A percentile compares a stretch with the other conserved stretches of the same genome.
Evolutionary conservation across 2,888 invertebrate genomes (phyloP).

Genomic region (Chymomyza caudatula): DNA sequence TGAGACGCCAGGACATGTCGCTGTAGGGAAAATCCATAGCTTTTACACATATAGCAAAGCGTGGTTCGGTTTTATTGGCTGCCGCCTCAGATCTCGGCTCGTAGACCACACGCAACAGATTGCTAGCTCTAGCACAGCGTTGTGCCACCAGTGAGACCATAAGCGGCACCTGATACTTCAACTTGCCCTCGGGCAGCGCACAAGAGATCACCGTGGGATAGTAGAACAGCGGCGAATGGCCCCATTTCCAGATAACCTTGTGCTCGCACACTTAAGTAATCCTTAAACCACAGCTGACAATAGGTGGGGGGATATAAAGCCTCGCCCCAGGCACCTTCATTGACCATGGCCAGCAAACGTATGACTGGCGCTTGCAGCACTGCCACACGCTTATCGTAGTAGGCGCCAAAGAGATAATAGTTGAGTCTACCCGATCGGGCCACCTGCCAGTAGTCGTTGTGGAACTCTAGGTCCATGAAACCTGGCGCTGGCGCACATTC

Average conservation of each 20-base stretch:
- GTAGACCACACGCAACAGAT: slow-evolving; percentile 88
- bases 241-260: slow-evolving; percentile 96
- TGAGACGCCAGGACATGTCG: slow-evolving; percentile 90
- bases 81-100: slow-evolving; percentile 79
- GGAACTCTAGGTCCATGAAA: slow-evolving; percentile 91
- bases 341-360: slow-evolving; percentile 90
- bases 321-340: slow-evolving; percentile 84
- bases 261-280: slow-evolving; percentile 89
- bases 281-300: slow-evolving; percentile 93
- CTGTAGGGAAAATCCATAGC: slow-evolving; percentile 93
- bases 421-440: slow-evolving; percentile 87
- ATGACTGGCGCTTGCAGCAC: slow-evolving; percentile 89
- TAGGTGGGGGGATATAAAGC: slow-evolving; percentile 79
- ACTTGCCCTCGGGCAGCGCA: slow-evolving; percentile 83
- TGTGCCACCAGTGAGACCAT: slow-evolving; percentile 89
- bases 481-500: slow-evolving; percentile 82
- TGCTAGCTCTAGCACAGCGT: slow-evolving; percentile 88
- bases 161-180: slow-evolving; percentile 30
- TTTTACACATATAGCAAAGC: slow-evolving; percentile 94
- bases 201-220: slow-evolving; percentile 93
- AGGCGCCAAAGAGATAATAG: slow-evolving; percentile 92
- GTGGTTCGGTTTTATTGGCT: slow-evolving; percentile 50
- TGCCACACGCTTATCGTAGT: slow-evolving; percentile 87
- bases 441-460: slow-evolving; percentile 95
- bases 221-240: slow-evolving; percentile 89